Conservation (phyloP, 2,797 vertebrate species). For the Calcarius lapponicus region DNA sequence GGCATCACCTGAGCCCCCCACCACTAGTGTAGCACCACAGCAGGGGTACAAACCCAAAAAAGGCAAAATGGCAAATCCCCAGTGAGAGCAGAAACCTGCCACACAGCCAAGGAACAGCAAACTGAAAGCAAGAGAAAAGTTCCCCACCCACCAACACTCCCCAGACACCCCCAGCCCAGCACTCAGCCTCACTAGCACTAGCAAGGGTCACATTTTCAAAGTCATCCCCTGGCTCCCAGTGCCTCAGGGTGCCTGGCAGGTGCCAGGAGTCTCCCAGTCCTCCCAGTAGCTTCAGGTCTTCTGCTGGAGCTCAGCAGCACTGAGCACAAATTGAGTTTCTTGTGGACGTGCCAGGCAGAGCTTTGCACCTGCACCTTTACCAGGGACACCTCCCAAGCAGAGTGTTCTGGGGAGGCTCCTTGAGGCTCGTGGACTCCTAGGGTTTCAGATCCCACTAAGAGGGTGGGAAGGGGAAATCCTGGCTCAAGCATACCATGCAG, state of each 20-base stretch:
- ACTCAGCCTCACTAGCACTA: background rate
- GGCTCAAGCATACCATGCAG: background rate
- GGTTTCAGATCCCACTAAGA: background rate
- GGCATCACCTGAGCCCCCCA: fast-evolving
- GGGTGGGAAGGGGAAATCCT: background rate
- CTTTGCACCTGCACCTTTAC: too few relatives aligned
- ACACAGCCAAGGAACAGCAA: background rate
- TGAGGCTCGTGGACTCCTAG: background rate
- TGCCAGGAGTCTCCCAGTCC: background rate
- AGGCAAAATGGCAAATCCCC: background rate
- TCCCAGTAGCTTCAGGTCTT: background rate
- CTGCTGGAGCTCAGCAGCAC: background rate
- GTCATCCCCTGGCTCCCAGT: background rate
- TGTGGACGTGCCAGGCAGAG: fast-evolving
- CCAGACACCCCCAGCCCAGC: background rate
- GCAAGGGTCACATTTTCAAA: background rate
- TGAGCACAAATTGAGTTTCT: background rate
- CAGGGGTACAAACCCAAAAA: background rate
- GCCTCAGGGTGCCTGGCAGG: background rate
- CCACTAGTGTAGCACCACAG: fast-evolving
- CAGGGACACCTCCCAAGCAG: background rate
- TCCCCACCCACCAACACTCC: background rate
- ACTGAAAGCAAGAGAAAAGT: background rate
- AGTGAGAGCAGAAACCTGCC: background rate
- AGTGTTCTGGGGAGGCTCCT: background rate